Evolutionary conservation across 2,888 invertebrate genomes (phyloP).

Genomic region (Melipona bicolor): DNA sequence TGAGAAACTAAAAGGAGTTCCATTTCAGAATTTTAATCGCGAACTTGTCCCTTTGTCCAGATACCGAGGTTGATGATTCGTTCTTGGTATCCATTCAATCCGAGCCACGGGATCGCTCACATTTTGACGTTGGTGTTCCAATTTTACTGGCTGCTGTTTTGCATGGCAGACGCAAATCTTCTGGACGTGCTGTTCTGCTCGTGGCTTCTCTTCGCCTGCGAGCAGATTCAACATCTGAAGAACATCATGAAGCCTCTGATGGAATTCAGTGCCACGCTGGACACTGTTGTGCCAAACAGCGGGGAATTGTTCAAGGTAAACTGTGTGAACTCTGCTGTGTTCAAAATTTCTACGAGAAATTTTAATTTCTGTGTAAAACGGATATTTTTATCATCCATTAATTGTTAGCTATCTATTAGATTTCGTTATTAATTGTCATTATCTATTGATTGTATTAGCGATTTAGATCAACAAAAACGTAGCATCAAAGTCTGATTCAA

Average conservation of each 20-base stretch:
- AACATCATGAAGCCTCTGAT: constrained; percentile 94
- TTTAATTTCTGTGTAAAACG: too few species aligned
- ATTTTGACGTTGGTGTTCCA: constrained; percentile 88
- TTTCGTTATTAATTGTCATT: too few species aligned
- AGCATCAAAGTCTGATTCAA: too few species aligned
- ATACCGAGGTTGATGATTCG: constrained; percentile 90
- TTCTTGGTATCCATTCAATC: constrained; percentile 92
- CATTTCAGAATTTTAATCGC: background rate
- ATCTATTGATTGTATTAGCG: too few species aligned
- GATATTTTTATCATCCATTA: too few species aligned
- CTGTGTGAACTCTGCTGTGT: too few species aligned
- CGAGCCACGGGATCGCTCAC: constrained; percentile 89
- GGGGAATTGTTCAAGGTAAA: constrained; percentile 83
- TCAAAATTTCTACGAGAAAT: background rate
- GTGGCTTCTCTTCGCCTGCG: constrained; percentile 94
- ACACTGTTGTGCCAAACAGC: constrained; percentile 88
- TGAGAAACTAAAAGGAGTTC: background rate
- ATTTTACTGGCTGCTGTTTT: constrained; percentile 89
- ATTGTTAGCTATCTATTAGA: too few species aligned
- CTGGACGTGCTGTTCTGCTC: constrained; percentile 92
- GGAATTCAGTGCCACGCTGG: constrained; percentile 93
- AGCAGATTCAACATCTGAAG: constrained; percentile 93
- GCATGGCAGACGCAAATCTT: constrained; percentile 87
- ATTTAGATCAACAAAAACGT: too few species aligned
- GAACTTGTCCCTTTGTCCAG: constrained; percentile 60